Conservation (phyloP, 2,888 invertebrate species). For the Alentia gelatinosa region DNA sequence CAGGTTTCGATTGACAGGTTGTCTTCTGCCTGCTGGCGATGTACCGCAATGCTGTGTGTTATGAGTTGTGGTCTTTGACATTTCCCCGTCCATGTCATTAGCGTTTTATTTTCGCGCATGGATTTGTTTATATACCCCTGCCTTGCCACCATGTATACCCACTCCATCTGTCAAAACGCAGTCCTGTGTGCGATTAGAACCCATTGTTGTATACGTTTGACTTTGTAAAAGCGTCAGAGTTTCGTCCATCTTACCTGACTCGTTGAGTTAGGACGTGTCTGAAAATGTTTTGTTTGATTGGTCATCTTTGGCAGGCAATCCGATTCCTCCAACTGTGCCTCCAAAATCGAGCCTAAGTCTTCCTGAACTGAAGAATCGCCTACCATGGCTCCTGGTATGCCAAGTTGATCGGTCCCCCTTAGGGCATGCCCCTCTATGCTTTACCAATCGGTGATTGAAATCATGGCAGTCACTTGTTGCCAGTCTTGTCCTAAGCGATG, state of each 20-base stretch:
- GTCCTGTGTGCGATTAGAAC: too few relatives aligned
- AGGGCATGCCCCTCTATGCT: conserved; percentile 37
- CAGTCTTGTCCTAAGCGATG: too few relatives aligned
- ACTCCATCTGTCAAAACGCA: too few relatives aligned
- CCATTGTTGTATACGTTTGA: too few relatives aligned
- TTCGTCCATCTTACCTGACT: neutral
- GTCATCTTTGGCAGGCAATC: conserved; percentile 30
- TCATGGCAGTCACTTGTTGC: conserved; percentile 19
- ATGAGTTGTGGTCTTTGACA: too few relatives aligned
- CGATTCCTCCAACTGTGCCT: neutral
- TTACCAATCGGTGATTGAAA: conserved; percentile 11
- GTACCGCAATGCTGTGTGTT: neutral
- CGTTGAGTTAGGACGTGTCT: neutral
- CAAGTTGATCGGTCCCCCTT: conserved; percentile 13
- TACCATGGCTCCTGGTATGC: conserved; percentile 45
- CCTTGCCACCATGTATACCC: too few relatives aligned
- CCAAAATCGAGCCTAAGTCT: neutral
- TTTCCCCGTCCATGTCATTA: too few relatives aligned
- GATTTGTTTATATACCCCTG: too few relatives aligned
- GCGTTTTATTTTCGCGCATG: too few relatives aligned
- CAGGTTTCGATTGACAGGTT: neutral
- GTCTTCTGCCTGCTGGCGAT: too few relatives aligned
- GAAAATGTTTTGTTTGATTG: neutral
- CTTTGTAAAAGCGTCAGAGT: too few relatives aligned
- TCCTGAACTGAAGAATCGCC: neutral